These are phyloP conservation scores for Sebastes variabilis DNA, from an alignment of 2,797 vertebrate genomes.

Conservation along the genomic window DNA sequence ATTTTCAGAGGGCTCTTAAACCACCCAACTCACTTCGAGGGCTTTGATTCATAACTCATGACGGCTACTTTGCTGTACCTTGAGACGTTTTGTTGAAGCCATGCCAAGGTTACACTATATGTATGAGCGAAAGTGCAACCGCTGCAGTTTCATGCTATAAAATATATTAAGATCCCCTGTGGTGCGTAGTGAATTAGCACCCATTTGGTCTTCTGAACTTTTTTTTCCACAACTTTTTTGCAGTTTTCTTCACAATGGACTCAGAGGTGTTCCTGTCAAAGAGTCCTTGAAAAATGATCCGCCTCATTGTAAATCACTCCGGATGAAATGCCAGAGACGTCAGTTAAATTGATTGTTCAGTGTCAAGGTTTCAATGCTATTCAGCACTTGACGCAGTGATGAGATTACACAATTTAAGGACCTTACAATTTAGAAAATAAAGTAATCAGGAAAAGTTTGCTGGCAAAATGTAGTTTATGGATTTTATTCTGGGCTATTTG, in stretches of 20 bases:
- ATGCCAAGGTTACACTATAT: conserved; percentile 15
- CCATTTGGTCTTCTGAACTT: background rate
- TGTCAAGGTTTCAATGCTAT: rapidly evolving
- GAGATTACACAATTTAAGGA: background rate
- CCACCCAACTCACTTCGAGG: background rate
- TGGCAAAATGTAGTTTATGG: background rate
- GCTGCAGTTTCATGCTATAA: conserved; percentile 6
- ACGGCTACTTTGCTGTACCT: background rate
- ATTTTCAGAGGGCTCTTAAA: conserved; percentile 17
- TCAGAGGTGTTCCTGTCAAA: background rate
- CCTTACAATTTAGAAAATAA: background rate
- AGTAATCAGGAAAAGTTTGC: background rate
- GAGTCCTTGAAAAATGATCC: background rate
- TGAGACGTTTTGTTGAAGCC: conserved; percentile 6
- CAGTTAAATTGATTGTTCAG: background rate
- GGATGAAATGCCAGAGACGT: background rate
- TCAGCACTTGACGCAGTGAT: background rate
- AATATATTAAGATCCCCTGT: conserved; percentile 3
- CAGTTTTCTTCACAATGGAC: background rate
- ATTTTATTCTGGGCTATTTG: background rate
- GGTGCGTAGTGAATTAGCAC: background rate
- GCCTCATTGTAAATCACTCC: background rate
- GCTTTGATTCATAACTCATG: conserved; percentile 15
- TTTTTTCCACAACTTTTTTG: too few species aligned
- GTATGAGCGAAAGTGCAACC: background rate